Evolutionary conservation across 1,140 invertebrate genomes (phyloP), one percentile per base, ranked within the genome.

Genomic region (Atta colombica): DNA sequence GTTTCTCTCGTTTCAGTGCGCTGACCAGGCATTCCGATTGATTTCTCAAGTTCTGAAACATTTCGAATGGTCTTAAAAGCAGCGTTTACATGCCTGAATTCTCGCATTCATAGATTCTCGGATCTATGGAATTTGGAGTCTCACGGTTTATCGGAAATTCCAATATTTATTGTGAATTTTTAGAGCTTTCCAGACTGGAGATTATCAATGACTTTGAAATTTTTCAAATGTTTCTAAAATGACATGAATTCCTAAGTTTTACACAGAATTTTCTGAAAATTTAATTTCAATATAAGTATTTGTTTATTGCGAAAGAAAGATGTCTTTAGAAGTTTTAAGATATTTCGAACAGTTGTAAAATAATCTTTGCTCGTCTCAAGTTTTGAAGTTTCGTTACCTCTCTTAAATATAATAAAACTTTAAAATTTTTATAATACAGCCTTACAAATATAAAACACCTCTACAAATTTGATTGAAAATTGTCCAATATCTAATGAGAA

Each of bases 11-110:
- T 82, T 75, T 35, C 55, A 14, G 51, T 21, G 53, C 53, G 78
- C 78, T 35, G 51, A 6, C 39, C 18, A 51, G 28, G 45, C 69
- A 84, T 84, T 75, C 55, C 80, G 69, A 84, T 84, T 75, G 55
- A 84, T 84, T 72, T 82, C 80, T 53, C 39, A 60, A 82, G 78
- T 60, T 25, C 25, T 14, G 31, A n/a, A 82, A 82, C 68, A 35
- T 61, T 61, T 74, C 80, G 8, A 72, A 12, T 39, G 39, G 14
- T 74, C 68, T 82, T 74, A 74, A 49, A 39, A 61, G 25, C 7
- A 3, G 39, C 39, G 49, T 74, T 84, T 84, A 58, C 80, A 49
- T 74, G 69, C 25, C n/a, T 61, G 39, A 21, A 18, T 74, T 82
- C 35, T 82, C 21, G 25, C 28, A 8, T 68, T 71, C 10, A n/a